Percentiles rank a stretch among this genome's conserved stretches.
Evolutionary conservation across 2,113 vertebrate genomes (phyloP).

Genomic region (Paramormyrops kingsleyae): DNA sequence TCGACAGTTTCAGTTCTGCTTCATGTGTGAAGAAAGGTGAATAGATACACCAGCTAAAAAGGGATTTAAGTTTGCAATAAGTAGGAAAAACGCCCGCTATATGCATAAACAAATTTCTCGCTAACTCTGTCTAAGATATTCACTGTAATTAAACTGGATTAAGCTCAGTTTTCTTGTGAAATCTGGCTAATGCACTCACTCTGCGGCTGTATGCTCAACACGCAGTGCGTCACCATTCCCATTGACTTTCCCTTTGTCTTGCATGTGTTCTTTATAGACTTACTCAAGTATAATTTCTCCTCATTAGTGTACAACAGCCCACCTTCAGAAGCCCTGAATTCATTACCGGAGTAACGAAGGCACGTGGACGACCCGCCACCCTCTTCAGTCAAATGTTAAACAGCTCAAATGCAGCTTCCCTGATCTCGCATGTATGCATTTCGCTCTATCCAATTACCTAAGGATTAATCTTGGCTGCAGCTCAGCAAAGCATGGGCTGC

Average conservation of each 20-base stretch:
- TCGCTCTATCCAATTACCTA: not conserved
- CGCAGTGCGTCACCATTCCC: no score
- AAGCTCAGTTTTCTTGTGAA: not conserved
- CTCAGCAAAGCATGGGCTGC: conserved; percentile 10
- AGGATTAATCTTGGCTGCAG: conserved; percentile 10
- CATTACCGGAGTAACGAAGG: not conserved
- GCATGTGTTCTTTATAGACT: not conserved
- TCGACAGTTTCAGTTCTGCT: not conserved
- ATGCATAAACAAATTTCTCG: not conserved
- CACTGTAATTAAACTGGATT: not conserved
- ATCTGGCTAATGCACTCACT: not conserved
- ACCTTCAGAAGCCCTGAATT: conserved; percentile 3
- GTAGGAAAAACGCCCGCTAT: not conserved
- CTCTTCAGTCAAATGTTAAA: conserved; percentile 1
- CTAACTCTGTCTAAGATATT: not conserved
- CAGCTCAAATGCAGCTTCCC: not conserved
- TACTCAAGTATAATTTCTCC: conserved; percentile 2
- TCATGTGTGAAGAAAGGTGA: not conserved
- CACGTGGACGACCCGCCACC: not conserved
- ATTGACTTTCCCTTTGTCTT: not conserved
- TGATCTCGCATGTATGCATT: not conserved
- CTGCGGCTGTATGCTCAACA: not conserved
- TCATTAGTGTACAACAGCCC: not conserved
- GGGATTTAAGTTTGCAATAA: not conserved
- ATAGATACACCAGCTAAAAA: not conserved